These are phyloP conservation scores for Scaptodrosophila lebanonensis DNA, from an alignment of 1,140 invertebrate genomes.

Conservation along the genomic window DNA sequence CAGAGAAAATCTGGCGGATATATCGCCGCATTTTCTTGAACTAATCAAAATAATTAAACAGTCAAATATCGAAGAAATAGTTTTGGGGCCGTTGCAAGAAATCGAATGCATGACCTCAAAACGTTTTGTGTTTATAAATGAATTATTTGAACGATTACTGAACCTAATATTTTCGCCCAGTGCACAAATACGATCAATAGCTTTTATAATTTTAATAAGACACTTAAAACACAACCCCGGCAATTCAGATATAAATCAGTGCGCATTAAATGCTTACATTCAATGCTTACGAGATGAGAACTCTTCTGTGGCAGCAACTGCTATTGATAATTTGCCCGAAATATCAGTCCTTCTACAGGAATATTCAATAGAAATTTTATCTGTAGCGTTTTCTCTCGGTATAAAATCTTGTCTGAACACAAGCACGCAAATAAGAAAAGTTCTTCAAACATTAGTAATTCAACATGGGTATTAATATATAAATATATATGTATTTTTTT, in stretches of 20 bases:
- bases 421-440: constrained; percentile 86
- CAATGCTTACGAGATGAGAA: constrained; percentile 88
- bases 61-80: constrained; percentile 78
- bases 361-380: constrained; percentile 86
- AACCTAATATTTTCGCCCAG: constrained; percentile 81
- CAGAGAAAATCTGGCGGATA: constrained; percentile 47
- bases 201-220: constrained; percentile 82
- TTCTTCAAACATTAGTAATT: constrained; percentile 87
- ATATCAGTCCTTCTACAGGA: constrained; percentile 90
- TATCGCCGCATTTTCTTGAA: constrained; percentile 76
- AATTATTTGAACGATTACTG: constrained; percentile 82
- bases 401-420: constrained; percentile 88
- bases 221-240: constrained; percentile 83
- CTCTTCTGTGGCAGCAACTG: constrained; percentile 86
- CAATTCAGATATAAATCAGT: constrained; percentile 76
- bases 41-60: constrained; percentile 68
- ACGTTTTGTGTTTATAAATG: constrained; percentile 82
- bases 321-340: constrained; percentile 90
- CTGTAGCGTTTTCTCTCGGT: constrained; percentile 89
- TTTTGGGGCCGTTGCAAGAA: constrained; percentile 83
- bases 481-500: too few relatives aligned
- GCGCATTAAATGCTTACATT: constrained; percentile 86
- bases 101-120: constrained; percentile 84
- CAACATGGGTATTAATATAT: constrained; percentile 85
- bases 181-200: constrained; percentile 81